Percentiles rank a stretch among this genome's conserved stretches.
These are phyloP conservation scores for Agriopis aurantiaria DNA, from an alignment of 2,888 invertebrate species.

Conservation along the genomic window DNA sequence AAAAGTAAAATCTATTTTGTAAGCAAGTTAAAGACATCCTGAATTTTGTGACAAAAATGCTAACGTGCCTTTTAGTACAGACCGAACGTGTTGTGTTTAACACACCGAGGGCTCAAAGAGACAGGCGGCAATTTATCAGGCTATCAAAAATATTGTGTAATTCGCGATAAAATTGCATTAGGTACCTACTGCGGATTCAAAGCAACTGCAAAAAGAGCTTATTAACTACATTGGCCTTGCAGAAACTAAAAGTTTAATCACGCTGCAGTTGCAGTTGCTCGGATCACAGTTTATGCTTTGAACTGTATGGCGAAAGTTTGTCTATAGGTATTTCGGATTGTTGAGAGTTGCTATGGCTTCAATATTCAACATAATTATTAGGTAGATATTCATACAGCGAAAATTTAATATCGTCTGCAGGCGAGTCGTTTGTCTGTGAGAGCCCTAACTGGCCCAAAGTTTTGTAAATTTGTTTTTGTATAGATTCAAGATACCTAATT, in stretches of 20 bases:
- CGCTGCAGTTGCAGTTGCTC: background rate
- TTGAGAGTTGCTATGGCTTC: too few relatives aligned
- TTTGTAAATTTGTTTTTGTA: conserved; percentile 44
- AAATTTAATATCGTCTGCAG: background rate
- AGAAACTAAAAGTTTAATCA: too few relatives aligned
- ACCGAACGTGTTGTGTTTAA: conserved; percentile 50
- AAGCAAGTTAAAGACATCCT: conserved; percentile 25
- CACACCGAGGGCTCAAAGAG: conserved; percentile 24
- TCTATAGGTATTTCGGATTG: too few relatives aligned
- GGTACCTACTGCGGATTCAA: too few relatives aligned
- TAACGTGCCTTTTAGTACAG: conserved; percentile 52
- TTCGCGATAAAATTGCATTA: background rate
- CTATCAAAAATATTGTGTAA: background rate
- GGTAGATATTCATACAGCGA: background rate
- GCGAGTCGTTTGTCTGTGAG: background rate
- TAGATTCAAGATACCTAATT: conserved; percentile 35
- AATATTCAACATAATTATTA: too few relatives aligned
- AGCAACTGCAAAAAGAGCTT: background rate
- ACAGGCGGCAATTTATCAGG: background rate
- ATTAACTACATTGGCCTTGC: too few relatives aligned
- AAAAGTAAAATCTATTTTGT: conserved; percentile 30
- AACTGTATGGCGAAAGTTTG: background rate
- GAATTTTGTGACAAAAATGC: conserved; percentile 49
- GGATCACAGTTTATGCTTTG: background rate
- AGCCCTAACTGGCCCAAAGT: background rate